Percentiles rank a stretch among this genome's conserved stretches.
phyloP scores from a whole-genome alignment of 1,140 invertebrate species.

The Drosophila tropicalis region DNA sequence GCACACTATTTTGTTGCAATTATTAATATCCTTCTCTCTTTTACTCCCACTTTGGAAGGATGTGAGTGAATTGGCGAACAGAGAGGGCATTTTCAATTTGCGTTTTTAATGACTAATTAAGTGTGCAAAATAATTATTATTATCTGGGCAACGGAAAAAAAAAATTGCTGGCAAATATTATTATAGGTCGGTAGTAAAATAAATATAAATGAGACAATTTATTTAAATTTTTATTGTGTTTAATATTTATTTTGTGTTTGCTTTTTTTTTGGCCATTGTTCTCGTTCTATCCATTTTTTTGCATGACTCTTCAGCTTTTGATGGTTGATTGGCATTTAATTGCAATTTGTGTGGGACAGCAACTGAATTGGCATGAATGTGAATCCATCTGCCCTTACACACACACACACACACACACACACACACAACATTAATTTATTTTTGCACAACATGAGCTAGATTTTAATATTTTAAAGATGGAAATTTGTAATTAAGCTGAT shows the following conservation, averaged over 20 bases:
- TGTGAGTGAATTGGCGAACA: neutral
- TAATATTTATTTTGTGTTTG: constrained; percentile 22
- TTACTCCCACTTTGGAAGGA: neutral
- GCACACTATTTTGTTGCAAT: constrained; percentile 45
- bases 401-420: neutral
- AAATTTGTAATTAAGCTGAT: neutral
- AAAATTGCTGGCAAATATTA: constrained; percentile 2
- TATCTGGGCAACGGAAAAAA: constrained; percentile 46
- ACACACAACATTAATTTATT: constrained; percentile 4
- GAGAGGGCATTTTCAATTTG: constrained; percentile 67
- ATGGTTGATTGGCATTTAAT: constrained; percentile 78
- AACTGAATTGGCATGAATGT: constrained; percentile 36
- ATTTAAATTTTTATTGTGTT: constrained; percentile 39
- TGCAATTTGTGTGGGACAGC: constrained; percentile 52
- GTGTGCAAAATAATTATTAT: constrained; percentile 80
- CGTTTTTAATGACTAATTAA: constrained; percentile 80
- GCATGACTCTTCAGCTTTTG: constrained; percentile 62
- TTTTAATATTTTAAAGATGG: neutral
- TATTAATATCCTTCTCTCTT: constrained; percentile 56
- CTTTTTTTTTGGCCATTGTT: constrained; percentile 22
- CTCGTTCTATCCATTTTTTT: constrained; percentile 33
- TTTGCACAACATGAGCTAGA: constrained; percentile 4
- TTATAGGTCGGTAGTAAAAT: constrained; percentile 51
- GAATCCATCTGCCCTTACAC: neutral
- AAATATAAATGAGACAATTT: constrained; percentile 42